phyloP scores from a whole-genome alignment of 2,113 vertebrate species.

The Sialia sialis region DNA sequence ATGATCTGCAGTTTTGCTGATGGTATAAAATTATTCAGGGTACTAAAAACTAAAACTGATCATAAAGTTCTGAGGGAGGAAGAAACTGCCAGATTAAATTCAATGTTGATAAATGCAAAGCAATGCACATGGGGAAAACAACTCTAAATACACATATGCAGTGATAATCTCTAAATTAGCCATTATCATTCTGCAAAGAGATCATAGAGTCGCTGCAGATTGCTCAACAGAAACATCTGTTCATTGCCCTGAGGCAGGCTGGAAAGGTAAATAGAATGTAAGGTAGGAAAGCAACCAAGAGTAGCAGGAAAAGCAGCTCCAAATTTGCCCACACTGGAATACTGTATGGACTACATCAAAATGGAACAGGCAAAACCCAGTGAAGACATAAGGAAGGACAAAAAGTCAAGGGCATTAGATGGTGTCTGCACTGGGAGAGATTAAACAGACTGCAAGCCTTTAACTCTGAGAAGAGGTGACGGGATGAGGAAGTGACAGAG shows the following conservation, averaged over 20 bases:
- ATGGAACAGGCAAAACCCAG: not conserved
- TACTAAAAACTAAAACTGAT: conserved; percentile 27
- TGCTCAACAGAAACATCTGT: conserved; percentile 53
- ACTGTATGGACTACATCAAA: not conserved
- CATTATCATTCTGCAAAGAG: conserved; percentile 58
- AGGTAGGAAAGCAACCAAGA: not conserved
- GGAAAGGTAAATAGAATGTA: conserved; percentile 46
- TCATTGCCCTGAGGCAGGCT: conserved; percentile 1
- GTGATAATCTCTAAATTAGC: conserved; percentile 55
- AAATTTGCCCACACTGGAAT: not conserved
- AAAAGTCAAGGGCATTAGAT: not conserved
- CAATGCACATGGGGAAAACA: conserved; percentile 47
- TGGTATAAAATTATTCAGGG: conserved; percentile 7
- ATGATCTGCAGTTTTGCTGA: conserved; percentile 14
- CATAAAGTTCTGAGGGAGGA: conserved; percentile 26
- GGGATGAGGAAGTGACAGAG: not conserved
- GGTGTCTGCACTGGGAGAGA: not conserved
- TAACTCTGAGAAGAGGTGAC: not conserved
- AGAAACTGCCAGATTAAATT: conserved; percentile 53
- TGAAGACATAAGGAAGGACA: not conserved
- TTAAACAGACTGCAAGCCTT: not conserved
- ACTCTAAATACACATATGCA: conserved; percentile 55
- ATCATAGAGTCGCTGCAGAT: conserved; percentile 25
- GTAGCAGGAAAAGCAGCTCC: not conserved
- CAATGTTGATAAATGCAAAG: conserved; percentile 44